phyloP scores from a whole-genome alignment of 2,888 invertebrate species.

The Tetranychus piercei region DNA sequence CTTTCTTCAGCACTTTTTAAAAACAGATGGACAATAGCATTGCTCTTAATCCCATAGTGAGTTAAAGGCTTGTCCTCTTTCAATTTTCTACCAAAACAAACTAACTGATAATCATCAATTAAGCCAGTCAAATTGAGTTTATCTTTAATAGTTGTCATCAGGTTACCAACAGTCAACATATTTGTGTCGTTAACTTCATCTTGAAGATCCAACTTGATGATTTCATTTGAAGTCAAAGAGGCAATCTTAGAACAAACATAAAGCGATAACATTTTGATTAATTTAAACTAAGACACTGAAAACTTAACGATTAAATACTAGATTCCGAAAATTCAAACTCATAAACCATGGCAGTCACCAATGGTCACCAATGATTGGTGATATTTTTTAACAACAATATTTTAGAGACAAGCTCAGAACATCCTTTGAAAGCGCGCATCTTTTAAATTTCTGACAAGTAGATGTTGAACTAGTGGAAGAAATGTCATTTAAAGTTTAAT shows the following conservation, averaged over 20 bases:
- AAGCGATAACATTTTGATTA: constrained; percentile 1
- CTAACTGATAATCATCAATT: constrained; percentile 34
- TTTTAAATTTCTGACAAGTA: too few relatives aligned
- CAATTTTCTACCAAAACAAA: constrained; percentile 51
- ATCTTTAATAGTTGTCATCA: not conserved
- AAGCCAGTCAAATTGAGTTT: not conserved
- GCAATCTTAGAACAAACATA: constrained; percentile 3
- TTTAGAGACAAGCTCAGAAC: too few relatives aligned
- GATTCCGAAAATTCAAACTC: too few relatives aligned
- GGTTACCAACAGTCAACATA: not conserved
- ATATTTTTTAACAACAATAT: too few relatives aligned
- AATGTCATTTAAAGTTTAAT: too few relatives aligned
- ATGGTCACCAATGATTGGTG: too few relatives aligned
- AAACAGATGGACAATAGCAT: constrained; percentile 41
- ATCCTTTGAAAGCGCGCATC: too few relatives aligned
- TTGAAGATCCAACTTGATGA: not conserved
- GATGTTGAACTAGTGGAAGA: too few relatives aligned
- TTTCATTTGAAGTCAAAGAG: not conserved
- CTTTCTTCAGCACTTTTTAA: constrained; percentile 32
- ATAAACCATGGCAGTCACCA: too few relatives aligned
- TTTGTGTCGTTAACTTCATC: not conserved
- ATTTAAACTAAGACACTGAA: too few relatives aligned
- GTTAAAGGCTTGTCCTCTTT: constrained; percentile 45
- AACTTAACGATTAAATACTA: too few relatives aligned
- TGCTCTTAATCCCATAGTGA: constrained; percentile 43